Evolutionary conservation across 37 sponge, comb jelly and placozoan genomes (phyloP).

Genomic region (Amphimedon queenslandica): DNA sequence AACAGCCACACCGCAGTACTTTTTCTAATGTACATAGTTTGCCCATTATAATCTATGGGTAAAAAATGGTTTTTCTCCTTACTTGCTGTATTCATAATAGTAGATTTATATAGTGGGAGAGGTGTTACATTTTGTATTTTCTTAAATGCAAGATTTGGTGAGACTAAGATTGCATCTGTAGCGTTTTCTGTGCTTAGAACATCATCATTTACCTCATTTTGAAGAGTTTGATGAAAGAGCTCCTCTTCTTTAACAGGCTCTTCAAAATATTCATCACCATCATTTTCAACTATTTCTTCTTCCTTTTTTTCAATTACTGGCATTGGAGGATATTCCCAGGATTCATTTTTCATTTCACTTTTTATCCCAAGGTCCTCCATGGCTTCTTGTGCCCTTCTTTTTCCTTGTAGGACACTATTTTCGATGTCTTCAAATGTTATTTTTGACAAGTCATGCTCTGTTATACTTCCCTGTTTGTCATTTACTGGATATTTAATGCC

Average conservation of each 20-base stretch:
- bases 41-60: conserved; percentile 5
- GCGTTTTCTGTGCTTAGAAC: neutral
- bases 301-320: conserved; percentile 11
- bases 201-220: neutral
- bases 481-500: conserved; percentile 16
- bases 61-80: conserved; percentile 28
- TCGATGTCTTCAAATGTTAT: conserved; percentile 21
- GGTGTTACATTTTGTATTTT: neutral
- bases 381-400: conserved; percentile 9
- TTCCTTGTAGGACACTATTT: conserved; percentile 14
- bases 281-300: conserved; percentile 22
- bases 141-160: neutral
- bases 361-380: conserved; percentile 38
- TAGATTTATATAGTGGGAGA: conserved; percentile 1
- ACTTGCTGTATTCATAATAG: neutral
- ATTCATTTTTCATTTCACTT: neutral
- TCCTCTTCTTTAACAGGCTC: neutral
- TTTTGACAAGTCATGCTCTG: neutral
- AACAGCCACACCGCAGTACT: conserved; percentile 60
- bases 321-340: conserved; percentile 22
- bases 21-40: conserved; percentile 21
- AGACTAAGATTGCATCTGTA: neutral
- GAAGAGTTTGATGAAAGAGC: neutral
- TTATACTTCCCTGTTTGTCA: neutral
- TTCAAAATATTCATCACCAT: conserved; percentile 16